Evolutionary conservation across 2,888 invertebrate genomes (phyloP), one percentile per base, ranked within the genome.

Genomic region (Leptinotarsa juncta): DNA sequence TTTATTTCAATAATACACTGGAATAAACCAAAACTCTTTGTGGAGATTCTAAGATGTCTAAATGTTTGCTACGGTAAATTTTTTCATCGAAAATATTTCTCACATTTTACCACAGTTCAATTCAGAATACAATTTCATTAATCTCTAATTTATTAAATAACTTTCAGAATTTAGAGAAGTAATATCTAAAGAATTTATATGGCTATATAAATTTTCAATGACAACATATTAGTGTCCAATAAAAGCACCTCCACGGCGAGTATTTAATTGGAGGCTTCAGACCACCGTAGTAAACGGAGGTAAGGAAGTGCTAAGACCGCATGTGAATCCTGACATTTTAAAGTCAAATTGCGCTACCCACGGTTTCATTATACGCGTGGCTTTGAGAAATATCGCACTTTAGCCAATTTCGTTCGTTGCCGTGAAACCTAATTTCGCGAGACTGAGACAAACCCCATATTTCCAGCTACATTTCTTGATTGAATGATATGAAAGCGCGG

Each of bases 401-500:
- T 83, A 85, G 83, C 85, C 85, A 86, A 85, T 85, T 85, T 82
- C 83, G 82, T 82, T 82, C 81, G 80, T 81, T 81, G 82, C 82
- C 80, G 83, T 82, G 83, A 85, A 85, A 87, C 86, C 85, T 86
- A 86, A 87, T 87, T 87, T 86, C 81, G 83, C 82, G 82, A 84
- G 83, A 82, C 84, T 83, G 85, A 85, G 84, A 85, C 85, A 85
- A 85, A 85, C 84, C 83, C 85, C 85, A 85, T 86, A 85, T 86
- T 86, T 86, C 85, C 85, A 85, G 85, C 84, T 85, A 86, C 85
- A 85, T 86, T 86, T 82, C 86, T 85, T 86, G 86, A 86, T 86
- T 87, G 86, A 87, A 83, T 84, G 83, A 81, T 83, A 83, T 81
- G 82, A 83, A 82, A 81, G 82, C 76, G 79, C 32, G 26, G 55